phyloP scores from a whole-genome alignment of 2,113 vertebrate genomes.

The Chauna torquata region DNA sequence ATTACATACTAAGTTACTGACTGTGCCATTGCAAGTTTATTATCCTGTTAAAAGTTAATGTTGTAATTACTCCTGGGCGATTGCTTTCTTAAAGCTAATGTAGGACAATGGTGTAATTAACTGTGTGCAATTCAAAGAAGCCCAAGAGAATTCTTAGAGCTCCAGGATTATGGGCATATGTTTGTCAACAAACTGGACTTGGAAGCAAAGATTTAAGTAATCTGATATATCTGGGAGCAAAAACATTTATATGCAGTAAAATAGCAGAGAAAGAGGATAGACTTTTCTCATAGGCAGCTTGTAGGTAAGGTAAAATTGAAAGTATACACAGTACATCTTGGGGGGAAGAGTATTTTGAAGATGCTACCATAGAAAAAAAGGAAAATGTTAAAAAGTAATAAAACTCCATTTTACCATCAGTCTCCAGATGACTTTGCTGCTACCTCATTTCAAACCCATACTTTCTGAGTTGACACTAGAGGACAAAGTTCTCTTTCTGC shows the following conservation, averaged over 20 bases:
- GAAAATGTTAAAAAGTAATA: not conserved
- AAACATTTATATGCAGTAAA: not conserved
- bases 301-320: not conserved
- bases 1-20: not conserved
- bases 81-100: not conserved
- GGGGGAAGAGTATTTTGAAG: not conserved
- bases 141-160: not conserved
- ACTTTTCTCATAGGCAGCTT: not conserved
- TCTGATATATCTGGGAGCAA: not conserved
- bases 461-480: not conserved
- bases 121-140: not conserved
- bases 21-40: not conserved
- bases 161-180: not conserved
- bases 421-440: not conserved
- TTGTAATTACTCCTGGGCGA: not conserved
- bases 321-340: not conserved
- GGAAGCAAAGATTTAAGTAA: not conserved
- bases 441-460: not conserved
- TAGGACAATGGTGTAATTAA: not conserved
- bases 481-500: not conserved
- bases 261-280: not conserved
- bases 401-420: not conserved
- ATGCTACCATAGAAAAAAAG: not conserved
- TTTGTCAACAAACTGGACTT: not conserved
- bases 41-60: slow-evolving; percentile 22